Evolutionary conservation across 2,888 invertebrate genomes (phyloP).

Genomic region (Anorthoa munda): DNA sequence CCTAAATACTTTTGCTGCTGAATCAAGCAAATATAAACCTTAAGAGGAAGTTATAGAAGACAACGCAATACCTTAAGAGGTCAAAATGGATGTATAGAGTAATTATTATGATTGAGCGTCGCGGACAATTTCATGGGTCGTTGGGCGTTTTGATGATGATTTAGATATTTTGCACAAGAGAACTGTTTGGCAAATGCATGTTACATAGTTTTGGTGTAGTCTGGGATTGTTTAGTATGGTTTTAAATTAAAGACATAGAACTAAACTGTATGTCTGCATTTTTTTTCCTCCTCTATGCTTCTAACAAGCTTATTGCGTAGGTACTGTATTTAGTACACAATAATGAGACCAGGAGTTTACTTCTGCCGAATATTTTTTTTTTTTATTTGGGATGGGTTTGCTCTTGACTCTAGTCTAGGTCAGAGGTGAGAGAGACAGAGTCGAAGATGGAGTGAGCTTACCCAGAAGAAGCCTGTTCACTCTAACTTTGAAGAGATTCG

Average conservation of each 20-base stretch:
- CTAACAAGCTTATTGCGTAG: neutral
- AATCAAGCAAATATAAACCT: slow-evolving; percentile 50
- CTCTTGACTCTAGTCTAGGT: too few species aligned
- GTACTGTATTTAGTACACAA: neutral
- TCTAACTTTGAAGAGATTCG: too few species aligned
- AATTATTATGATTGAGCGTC: slow-evolving; percentile 80
- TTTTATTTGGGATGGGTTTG: too few species aligned
- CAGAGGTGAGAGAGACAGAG: too few species aligned
- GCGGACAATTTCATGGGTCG: slow-evolving; percentile 80
- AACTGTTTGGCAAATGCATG: slow-evolving; percentile 48
- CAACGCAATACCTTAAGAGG: slow-evolving; percentile 60
- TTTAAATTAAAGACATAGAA: slow-evolving; percentile 1
- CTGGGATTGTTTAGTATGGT: slow-evolving; percentile 15
- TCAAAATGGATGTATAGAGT: slow-evolving; percentile 68
- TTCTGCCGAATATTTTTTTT: too few species aligned
- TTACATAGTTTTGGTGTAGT: slow-evolving; percentile 24
- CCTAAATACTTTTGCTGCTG: slow-evolving; percentile 40
- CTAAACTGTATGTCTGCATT: neutral
- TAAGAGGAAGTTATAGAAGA: slow-evolving; percentile 49
- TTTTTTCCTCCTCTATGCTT: neutral
- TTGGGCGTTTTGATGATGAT: slow-evolving; percentile 68
- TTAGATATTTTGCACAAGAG: slow-evolving; percentile 64
- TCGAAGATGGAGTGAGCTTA: too few species aligned
- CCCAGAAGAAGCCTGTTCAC: too few species aligned
- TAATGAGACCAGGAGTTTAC: neutral